Base-by-base conservation (phyloP, 2,797 vertebrate genomes). In the Pseudocheirus occidentalis region DNA sequence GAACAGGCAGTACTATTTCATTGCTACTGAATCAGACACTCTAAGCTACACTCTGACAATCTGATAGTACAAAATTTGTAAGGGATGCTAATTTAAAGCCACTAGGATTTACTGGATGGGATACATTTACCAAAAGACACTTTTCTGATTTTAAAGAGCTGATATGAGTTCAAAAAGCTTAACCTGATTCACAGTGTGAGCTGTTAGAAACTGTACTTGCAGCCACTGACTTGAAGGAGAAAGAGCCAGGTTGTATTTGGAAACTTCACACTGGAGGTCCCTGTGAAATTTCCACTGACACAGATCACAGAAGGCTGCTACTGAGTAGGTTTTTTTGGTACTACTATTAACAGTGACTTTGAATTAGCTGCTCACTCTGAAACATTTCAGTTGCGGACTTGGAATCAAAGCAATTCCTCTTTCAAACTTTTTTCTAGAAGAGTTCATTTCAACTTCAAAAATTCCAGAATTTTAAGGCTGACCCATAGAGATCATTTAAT, bases 401-500 rank as follows among this genome's bases (percentile, higher is more conserved):
- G 16, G n/a, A 94, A 96, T 93, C 96, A 95, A 95, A 93, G 91
- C 40, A 94, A 94, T 91, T 92, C 59, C 94, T 34, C 93, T 89
- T 92, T 27, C 27, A 95, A 97, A 96, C 0, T 55, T 21, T 52
- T 54, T 97, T 55, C 34, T 81, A 95, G 28, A 95, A 93, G n/a
- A 94, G 24, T 87, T 81, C 57, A 34, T 93, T 97, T 94, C 91
- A 73, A 93, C 59, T 94, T 95, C 93, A 96, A n/a, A 57, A 95
- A 94, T 90, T 52, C 89, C n/a, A 94, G 90, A 55, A 28, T 95
- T n/a, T 58, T n/a, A 92, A 95, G 55, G 59, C 57, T 7, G 90
- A 53, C 94, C n/a, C 55, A 92, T 24, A 55, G 94, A 96, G 52
- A 93, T 40, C 52, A 50, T 50, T 24, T 92, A 29, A 29, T 94